phyloP scores from a whole-genome alignment of 2,113 vertebrate genomes.

The Nycticebus coucang region DNA sequence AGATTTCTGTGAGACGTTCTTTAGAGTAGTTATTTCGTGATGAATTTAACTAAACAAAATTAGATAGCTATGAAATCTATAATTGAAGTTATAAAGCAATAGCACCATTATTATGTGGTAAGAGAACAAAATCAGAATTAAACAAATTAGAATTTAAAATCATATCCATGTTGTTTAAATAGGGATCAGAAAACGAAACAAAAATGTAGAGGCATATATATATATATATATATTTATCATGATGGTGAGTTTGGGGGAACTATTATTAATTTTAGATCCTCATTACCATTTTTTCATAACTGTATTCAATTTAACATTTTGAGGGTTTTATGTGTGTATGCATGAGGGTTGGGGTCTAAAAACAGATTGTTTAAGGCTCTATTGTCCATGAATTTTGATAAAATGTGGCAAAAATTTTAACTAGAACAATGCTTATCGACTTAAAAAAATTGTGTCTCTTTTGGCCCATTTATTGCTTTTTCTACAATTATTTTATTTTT shows the following conservation, averaged over 20 bases:
- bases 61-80: neutral
- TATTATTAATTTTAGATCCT: neutral
- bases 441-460: neutral
- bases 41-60: neutral
- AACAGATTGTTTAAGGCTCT: neutral
- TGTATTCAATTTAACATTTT: neutral
- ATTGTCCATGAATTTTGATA: neutral
- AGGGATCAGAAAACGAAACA: neutral
- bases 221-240: neutral
- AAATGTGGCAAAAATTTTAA: neutral
- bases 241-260: neutral
- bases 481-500: neutral
- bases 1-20: neutral
- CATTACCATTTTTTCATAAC: neutral
- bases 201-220: neutral
- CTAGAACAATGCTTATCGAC: neutral
- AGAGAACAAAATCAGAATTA: neutral
- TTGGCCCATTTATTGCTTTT: neutral
- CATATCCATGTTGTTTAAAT: neutral
- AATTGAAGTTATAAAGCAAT: neutral
- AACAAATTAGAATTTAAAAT: conserved; percentile 23
- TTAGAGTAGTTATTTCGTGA: neutral
- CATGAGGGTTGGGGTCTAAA: neutral
- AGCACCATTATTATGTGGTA: neutral
- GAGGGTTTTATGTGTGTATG: neutral